Conservation (phyloP, 2,888 invertebrate species). For the Tortrix viridana region DNA sequence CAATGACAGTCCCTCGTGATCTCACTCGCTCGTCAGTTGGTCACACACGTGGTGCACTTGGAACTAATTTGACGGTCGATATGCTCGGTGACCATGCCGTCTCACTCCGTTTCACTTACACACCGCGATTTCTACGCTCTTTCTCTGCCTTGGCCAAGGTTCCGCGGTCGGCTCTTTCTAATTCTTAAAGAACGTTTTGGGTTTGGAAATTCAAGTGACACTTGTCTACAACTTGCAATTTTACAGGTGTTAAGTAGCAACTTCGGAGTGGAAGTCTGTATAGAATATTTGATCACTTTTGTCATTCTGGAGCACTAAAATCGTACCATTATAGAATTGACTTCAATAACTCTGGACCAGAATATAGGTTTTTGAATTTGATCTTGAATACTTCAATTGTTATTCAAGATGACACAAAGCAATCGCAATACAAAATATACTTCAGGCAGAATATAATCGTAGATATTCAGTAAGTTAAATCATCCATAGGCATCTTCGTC, state of each 20-base stretch:
- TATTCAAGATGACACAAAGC: too few species aligned
- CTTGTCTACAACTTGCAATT: neutral
- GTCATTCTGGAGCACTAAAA: too few species aligned
- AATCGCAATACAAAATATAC: too few species aligned
- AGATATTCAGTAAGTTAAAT: too few species aligned
- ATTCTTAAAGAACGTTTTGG: neutral
- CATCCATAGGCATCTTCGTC: too few species aligned
- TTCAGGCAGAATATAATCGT: too few species aligned
- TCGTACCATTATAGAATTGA: too few species aligned
- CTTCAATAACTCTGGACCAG: too few species aligned
- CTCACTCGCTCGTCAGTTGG: conserved; percentile 53
- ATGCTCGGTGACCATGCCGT: conserved; percentile 73
- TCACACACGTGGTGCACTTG: conserved; percentile 59
- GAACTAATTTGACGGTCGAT: conserved; percentile 77
- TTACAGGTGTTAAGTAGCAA: neutral
- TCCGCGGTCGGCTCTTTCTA: conserved; percentile 38
- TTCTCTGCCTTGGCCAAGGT: conserved; percentile 55
- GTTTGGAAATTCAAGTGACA: neutral
- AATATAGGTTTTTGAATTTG: too few species aligned
- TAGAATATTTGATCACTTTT: too few species aligned
- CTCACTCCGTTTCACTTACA: conserved; percentile 74
- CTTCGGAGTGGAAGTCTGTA: too few species aligned
- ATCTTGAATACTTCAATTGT: too few species aligned
- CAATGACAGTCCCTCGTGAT: conserved; percentile 37
- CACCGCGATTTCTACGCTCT: conserved; percentile 68